Percentiles rank a stretch among this genome's conserved stretches.
These are phyloP conservation scores for Synaphobranchus kaupii DNA, from an alignment of 2,797 vertebrate species.

Conservation along the genomic window DNA sequence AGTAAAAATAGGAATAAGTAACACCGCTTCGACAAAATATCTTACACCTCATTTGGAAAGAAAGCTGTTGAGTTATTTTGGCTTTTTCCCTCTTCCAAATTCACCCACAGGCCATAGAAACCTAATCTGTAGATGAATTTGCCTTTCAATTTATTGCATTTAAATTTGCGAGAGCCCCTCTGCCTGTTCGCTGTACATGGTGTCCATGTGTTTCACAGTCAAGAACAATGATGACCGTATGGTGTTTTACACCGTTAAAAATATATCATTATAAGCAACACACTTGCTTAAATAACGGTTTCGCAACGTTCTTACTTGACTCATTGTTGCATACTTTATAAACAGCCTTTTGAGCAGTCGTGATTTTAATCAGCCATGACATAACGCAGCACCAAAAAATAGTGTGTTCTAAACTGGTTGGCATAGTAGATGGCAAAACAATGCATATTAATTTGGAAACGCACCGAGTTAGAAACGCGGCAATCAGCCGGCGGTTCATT, in stretches of 20 bases:
- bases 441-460: slow-evolving; percentile 51
- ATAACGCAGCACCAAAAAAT: slow-evolving; percentile 32
- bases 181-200: background rate
- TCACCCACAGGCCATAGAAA: slow-evolving; percentile 1
- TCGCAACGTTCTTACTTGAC: background rate
- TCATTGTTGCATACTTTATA: slow-evolving; percentile 8
- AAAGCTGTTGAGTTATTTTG: background rate
- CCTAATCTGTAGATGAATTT: background rate
- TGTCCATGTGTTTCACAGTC: background rate
- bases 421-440: slow-evolving; percentile 22
- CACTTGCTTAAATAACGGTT: slow-evolving; percentile 1
- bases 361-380: slow-evolving; percentile 25
- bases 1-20: background rate
- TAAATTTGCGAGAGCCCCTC: background rate
- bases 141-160: background rate
- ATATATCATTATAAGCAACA: background rate
- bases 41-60: background rate
- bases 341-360: slow-evolving; percentile 14
- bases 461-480: slow-evolving; percentile 51
- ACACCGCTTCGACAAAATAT: background rate
- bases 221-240: background rate
- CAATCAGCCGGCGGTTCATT: slow-evolving; percentile 62
- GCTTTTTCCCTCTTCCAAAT: background rate
- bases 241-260: background rate
- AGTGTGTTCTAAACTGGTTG: slow-evolving; percentile 34